phyloP scores from a whole-genome alignment of 2,113 vertebrate species.

The Engraulis encrasicolus region DNA sequence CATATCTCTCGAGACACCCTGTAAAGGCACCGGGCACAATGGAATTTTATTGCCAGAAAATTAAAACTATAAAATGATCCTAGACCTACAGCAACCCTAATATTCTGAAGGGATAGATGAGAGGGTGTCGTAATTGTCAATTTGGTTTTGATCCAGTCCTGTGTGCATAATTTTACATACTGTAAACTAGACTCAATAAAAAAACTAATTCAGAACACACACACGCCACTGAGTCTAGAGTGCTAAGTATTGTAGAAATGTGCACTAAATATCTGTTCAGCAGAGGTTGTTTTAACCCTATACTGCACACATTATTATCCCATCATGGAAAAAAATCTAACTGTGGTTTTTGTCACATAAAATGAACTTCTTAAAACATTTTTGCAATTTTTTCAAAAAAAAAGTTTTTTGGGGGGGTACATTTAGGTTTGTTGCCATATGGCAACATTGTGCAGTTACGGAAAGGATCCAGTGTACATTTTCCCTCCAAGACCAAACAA shows the following conservation, averaged over 20 bases:
- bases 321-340: too few species aligned
- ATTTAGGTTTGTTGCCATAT: too few species aligned
- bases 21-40: background rate
- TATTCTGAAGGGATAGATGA: conserved; percentile 3
- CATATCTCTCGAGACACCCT: background rate
- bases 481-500: too few species aligned
- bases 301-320: too few species aligned
- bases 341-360: too few species aligned
- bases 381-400: too few species aligned
- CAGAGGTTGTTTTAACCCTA: background rate
- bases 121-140: background rate
- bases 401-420: too few species aligned
- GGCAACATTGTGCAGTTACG: too few species aligned
- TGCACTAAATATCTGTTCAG: background rate
- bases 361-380: too few species aligned
- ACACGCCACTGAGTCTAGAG: background rate
- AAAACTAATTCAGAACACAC: background rate
- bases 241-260: background rate
- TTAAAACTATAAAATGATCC: background rate
- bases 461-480: too few species aligned
- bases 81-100: background rate
- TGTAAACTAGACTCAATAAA: background rate
- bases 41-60: background rate
- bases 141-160: background rate
- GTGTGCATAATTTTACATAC: background rate